Base-by-base conservation (phyloP, 2,797 vertebrate genomes). In the Synaphobranchus kaupii region DNA sequence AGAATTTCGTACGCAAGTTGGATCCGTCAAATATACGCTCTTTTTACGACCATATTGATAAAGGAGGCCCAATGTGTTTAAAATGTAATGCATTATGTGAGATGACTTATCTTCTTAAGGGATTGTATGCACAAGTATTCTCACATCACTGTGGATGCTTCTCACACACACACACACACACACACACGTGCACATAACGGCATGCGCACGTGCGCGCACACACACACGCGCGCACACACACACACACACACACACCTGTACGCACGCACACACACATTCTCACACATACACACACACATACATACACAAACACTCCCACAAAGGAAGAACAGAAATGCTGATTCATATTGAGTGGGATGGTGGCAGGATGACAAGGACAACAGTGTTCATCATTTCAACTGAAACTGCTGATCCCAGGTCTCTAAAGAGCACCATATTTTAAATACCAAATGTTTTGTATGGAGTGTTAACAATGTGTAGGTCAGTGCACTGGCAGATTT, bases 31-130 rank as follows among this genome's bases (percentile, higher is more conserved):
- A 1, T 39, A 39, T 39, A 39, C 39, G 39, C 39, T 39, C 1
- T 1, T 39, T 1, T 39, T 39, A 39, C 39, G 39, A 39, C 39
- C 39, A 39, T 39, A 39, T 39, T 39, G 39, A 39, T 39, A 39
- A 39, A 39, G 39, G 39, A 39, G 39, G 39, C 39, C 39, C 39
- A 39, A 71, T 76, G 50, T 76, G 31, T 83, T 76, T 76, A 84
- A 76, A 84, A 76, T 58, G 44, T 20, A 81, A 76, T 68, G 47
- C 47, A 39, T 88, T 52, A 68, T 84, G 86, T 66, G 86, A 83
- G 71, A 31, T 13, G 71, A 2, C 31, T 68, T 22, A 15, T 2
- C 13, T 34, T 73, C 71, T 20, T 76, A 34, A 76, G 9, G 34
- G 71, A 39, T 34, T 73, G 31, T 47, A 54, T 17, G n/a, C 56